A percentile compares a stretch with the other conserved stretches of the same genome.
These are phyloP conservation scores for Atta cephalotes DNA, from an alignment of 1,140 invertebrate genomes.

Conservation along the genomic window DNA sequence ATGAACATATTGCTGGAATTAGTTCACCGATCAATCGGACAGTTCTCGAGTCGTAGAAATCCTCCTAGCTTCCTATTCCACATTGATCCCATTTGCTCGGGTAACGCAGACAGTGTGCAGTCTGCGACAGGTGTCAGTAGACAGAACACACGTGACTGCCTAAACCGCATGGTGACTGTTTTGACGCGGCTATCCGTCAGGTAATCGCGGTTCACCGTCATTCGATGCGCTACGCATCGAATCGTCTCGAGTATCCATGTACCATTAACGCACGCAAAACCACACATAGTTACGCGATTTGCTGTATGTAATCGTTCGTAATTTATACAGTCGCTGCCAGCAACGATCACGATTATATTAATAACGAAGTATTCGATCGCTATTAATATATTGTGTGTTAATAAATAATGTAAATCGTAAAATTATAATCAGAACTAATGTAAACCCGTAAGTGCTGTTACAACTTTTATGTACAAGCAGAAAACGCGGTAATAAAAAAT, in stretches of 20 bases:
- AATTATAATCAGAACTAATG: not conserved
- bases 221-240: slow-evolving; percentile 39
- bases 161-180: slow-evolving; percentile 65
- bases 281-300: slow-evolving; percentile 20
- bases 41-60: slow-evolving; percentile 36
- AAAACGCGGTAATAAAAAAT: not conserved
- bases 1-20: not conserved
- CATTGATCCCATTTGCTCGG: slow-evolving; percentile 45
- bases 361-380: not conserved
- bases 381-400: not conserved
- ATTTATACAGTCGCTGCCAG: slow-evolving; percentile 2
- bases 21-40: not conserved
- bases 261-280: slow-evolving; percentile 33
- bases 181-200: slow-evolving; percentile 76
- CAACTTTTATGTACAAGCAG: not conserved
- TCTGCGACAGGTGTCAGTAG: slow-evolving; percentile 73
- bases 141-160: slow-evolving; percentile 66
- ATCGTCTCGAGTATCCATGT: slow-evolving; percentile 43
- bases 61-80: slow-evolving; percentile 8
- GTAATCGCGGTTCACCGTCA: slow-evolving; percentile 72
- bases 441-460: not conserved
- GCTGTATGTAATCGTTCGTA: slow-evolving; percentile 29
- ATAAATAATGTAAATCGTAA: not conserved
- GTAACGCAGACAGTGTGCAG: slow-evolving; percentile 22
- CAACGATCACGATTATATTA: not conserved